Evolutionary conservation across 2,797 vertebrate genomes (phyloP).

Genomic region (Sebastolobus alascanus): DNA sequence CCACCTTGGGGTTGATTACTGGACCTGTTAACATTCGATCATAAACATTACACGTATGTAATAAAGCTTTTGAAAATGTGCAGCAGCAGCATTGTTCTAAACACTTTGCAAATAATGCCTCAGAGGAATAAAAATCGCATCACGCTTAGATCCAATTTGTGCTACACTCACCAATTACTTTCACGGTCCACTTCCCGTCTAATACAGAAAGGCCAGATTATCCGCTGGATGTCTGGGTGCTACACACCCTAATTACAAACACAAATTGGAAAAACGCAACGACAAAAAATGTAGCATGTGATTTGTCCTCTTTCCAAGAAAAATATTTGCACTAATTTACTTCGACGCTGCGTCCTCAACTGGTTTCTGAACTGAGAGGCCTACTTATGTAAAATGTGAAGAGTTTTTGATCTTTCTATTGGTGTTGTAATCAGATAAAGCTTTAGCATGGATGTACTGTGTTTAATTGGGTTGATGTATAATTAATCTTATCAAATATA

Average conservation of each 20-base stretch:
- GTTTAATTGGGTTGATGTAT: constrained; percentile 73
- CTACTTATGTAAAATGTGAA: constrained; percentile 48
- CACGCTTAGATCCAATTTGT: constrained; percentile 87
- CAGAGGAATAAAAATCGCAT: constrained; percentile 81
- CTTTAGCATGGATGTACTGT: constrained; percentile 51
- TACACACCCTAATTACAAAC: constrained; percentile 83
- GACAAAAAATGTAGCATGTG: constrained; percentile 71
- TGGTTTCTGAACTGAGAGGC: constrained; percentile 24
- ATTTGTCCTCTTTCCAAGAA: constrained; percentile 61
- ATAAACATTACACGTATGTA: constrained; percentile 64
- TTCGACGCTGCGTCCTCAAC: constrained; percentile 55
- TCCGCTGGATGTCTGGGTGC: constrained; percentile 79
- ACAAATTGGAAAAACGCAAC: constrained; percentile 82
- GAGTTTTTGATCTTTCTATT: constrained; percentile 61
- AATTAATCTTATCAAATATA: constrained; percentile 67
- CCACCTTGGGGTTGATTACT: constrained; percentile 59
- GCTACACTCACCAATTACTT: constrained; percentile 86
- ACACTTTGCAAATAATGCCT: constrained; percentile 83
- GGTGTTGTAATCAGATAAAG: constrained; percentile 68
- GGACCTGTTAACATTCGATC: constrained; percentile 70
- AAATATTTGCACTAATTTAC: constrained; percentile 74
- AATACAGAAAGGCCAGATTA: constrained; percentile 87
- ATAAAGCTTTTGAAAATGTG: constrained; percentile 74
- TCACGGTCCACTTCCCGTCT: constrained; percentile 85
- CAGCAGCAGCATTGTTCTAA: constrained; percentile 80